Base-by-base conservation (phyloP, 92 coral and sea anemone genomes). In the Umimayanthus chanpuru region DNA sequence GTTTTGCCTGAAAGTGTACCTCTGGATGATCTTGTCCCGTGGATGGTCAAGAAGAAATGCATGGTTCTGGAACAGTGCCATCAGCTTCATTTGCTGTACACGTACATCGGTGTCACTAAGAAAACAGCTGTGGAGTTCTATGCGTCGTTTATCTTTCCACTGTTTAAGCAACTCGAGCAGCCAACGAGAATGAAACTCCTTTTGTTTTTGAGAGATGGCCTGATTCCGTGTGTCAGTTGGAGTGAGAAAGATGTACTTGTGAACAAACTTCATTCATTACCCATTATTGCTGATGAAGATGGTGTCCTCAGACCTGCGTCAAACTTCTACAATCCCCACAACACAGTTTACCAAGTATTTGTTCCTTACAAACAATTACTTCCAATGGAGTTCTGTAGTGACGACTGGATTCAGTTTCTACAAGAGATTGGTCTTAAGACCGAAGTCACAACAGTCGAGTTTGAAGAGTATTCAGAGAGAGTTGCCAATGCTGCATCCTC, bases 121-220 rank as follows among this genome's bases (percentile, higher is more conserved):
- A 89, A 53, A 75, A 47, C 90, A 0, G 41, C 88, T 15, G 85
- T 81, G 50, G 76, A 90, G n/a, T 90, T 90, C 81, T 90, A 90
- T 61, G 25, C 56, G 20, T 70, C 38, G 25, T 81, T 90, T 49
- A 77, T 90, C 65, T 67, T 90, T 70, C 85, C 85, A 73, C 10
- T 86, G 14, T 90, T 90, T 85, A 36, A 55, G 15, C 65, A 74
- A 23, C 83, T 90, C 38, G 64, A 81, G 53, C 85, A 73, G 0
- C n/a, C 29, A 10, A 86, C 73, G 21, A 81, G 88, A 82, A 53
- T 53, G 58, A 53, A 11, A 10, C 58, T 53, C 30, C 72, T 90
- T 8, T 26, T 36, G 32, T 82, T 41, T 73, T 49, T 90, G 47
- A 87, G 88, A 41, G 83, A 90, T 65, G 16, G 39, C 61, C 85